phyloP scores from a whole-genome alignment of 2,888 invertebrate species.

The Agriopis aurantiaria region DNA sequence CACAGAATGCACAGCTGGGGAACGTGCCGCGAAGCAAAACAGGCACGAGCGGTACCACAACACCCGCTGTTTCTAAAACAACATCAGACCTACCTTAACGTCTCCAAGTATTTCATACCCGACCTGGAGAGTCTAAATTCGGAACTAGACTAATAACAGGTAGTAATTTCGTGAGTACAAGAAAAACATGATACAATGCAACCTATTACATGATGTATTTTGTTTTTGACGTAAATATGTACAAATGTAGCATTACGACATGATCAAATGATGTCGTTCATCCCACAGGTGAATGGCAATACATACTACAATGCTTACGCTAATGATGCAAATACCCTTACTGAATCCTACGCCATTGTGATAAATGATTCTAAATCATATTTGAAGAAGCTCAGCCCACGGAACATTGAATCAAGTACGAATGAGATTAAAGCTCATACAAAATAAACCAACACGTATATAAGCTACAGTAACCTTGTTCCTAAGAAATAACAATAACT shows the following conservation, averaged over 20 bases:
- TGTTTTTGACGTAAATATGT: not conserved
- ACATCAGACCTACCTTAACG: conserved; percentile 63
- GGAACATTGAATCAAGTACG: conserved; percentile 24
- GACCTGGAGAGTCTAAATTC: conserved; percentile 37
- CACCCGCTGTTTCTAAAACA: conserved; percentile 79
- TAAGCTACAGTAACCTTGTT: not conserved
- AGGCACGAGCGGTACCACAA: conserved; percentile 77
- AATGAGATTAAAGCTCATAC: conserved; percentile 4
- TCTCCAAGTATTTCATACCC: conserved; percentile 55
- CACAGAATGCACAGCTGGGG: conserved; percentile 53
- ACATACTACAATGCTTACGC: conserved; percentile 25
- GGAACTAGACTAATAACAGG: conserved; percentile 34
- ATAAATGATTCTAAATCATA: conserved; percentile 39
- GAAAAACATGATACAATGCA: not conserved
- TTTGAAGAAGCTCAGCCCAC: conserved; percentile 39
- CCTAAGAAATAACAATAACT: not conserved
- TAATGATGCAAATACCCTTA: conserved; percentile 39
- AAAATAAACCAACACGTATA: conserved; percentile 2
- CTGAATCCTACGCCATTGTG: conserved; percentile 41
- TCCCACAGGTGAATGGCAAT: conserved; percentile 45
- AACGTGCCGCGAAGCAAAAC: conserved; percentile 74
- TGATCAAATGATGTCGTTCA: conserved; percentile 27
- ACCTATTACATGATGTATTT: not conserved
- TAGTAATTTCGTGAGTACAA: conserved; percentile 10
- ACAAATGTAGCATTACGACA: conserved; percentile 16